Evolutionary conservation across 1,140 invertebrate species (phyloP).

Genomic region (Anastatus disparis): DNA sequence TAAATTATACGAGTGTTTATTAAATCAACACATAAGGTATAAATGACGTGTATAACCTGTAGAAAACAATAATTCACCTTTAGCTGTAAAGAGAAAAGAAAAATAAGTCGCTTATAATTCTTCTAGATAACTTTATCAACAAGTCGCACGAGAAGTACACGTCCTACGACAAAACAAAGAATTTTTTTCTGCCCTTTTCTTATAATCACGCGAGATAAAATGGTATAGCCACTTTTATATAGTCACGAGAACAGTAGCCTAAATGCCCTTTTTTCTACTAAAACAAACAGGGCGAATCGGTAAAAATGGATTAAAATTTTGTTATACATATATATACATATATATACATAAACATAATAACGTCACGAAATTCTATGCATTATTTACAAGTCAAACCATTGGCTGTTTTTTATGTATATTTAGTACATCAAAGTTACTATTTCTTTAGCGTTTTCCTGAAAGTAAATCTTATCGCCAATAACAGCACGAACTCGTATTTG

Average conservation of each 20-base stretch:
- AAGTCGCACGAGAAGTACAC: neutral
- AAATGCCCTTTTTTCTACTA: no score
- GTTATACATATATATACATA: no score
- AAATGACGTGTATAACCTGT: neutral
- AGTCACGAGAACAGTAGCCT: no score
- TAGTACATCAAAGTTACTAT: no score
- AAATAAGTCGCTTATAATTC: neutral
- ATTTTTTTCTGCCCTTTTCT: neutral
- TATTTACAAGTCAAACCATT: no score
- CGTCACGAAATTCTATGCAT: constrained; percentile 31
- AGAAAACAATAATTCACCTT: constrained; percentile 1
- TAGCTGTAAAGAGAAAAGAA: no score
- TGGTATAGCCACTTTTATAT: no score
- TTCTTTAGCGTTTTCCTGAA: no score
- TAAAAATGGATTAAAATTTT: constrained; percentile 25
- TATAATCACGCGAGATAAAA: neutral
- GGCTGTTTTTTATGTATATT: no score
- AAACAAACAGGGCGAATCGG: no score
- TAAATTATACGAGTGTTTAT: constrained; percentile 24
- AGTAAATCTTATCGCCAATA: constrained; percentile 20
- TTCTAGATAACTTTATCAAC: constrained; percentile 9
- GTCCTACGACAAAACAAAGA: neutral
- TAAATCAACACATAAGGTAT: neutral
- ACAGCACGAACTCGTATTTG: constrained; percentile 40
- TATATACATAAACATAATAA: no score